Conservation (phyloP, 2,797 vertebrate genomes). For the Onychomys leucogaster region DNA sequence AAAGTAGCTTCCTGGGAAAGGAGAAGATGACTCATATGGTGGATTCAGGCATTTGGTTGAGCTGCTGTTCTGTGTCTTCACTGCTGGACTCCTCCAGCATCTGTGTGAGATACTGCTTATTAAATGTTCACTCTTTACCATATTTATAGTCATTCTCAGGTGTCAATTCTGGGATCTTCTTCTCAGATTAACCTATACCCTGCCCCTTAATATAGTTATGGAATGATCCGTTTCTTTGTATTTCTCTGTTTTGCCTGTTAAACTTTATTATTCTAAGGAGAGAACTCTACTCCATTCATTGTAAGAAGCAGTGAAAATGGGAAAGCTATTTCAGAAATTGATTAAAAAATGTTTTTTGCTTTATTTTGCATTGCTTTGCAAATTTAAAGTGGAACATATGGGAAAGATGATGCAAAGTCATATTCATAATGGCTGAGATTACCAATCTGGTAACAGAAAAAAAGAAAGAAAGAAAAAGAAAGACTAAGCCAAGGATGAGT, state of each 20-base stretch:
- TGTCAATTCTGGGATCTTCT: background rate
- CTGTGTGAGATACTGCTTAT: background rate
- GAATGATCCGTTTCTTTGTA: background rate
- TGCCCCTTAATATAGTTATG: background rate
- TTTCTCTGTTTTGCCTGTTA: background rate
- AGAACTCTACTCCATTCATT: background rate
- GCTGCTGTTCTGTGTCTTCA: background rate
- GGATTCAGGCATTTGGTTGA: background rate
- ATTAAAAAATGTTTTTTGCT: background rate
- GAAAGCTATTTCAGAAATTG: background rate
- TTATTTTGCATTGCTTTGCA: background rate
- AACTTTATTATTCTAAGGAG: background rate
- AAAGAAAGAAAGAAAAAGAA: background rate
- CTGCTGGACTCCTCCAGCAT: background rate
- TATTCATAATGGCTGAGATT: background rate
- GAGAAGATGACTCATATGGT: background rate
- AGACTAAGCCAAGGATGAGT: background rate
- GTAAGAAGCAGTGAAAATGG: background rate
- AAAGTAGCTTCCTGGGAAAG: background rate
- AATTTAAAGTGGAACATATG: slow-evolving; percentile 23
- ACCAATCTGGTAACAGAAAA: background rate
- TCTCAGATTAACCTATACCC: background rate
- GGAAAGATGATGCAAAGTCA: background rate
- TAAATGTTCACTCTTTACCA: background rate
- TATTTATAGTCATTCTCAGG: background rate